These are phyloP conservation scores for Melinopterus prodromus DNA, from an alignment of 2,888 invertebrate species.

Conservation along the genomic window DNA sequence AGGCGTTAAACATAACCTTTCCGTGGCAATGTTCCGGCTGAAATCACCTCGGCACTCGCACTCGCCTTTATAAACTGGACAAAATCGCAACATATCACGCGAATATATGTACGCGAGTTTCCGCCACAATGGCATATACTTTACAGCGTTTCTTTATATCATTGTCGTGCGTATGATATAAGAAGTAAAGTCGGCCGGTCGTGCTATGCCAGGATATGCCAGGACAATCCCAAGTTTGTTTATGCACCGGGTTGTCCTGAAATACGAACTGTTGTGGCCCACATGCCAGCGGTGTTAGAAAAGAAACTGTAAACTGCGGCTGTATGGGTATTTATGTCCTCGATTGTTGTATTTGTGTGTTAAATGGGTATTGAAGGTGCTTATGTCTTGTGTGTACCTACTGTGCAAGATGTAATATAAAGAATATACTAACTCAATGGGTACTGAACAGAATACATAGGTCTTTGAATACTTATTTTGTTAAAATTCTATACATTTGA, in stretches of 20 bases:
- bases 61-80: neutral
- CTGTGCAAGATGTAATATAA: too few relatives aligned
- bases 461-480: too few relatives aligned
- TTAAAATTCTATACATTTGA: too few relatives aligned
- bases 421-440: too few relatives aligned
- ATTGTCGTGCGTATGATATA: neutral
- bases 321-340: neutral
- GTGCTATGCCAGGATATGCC: neutral
- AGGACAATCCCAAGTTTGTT: neutral
- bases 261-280: neutral
- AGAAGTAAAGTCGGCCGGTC: neutral
- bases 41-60: neutral
- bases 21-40: neutral
- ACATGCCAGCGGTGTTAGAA: neutral
- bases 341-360: neutral
- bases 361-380: neutral
- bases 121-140: neutral
- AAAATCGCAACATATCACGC: conserved; percentile 4
- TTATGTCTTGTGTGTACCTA: neutral
- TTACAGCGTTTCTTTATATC: neutral
- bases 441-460: too few relatives aligned
- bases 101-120: neutral
- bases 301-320: neutral
- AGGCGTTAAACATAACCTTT: neutral
- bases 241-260: neutral